A percentile compares a stretch with the other conserved stretches of the same genome.
Evolutionary conservation across 2,797 vertebrate genomes (phyloP).

Genomic region (Squalus acanthias): DNA sequence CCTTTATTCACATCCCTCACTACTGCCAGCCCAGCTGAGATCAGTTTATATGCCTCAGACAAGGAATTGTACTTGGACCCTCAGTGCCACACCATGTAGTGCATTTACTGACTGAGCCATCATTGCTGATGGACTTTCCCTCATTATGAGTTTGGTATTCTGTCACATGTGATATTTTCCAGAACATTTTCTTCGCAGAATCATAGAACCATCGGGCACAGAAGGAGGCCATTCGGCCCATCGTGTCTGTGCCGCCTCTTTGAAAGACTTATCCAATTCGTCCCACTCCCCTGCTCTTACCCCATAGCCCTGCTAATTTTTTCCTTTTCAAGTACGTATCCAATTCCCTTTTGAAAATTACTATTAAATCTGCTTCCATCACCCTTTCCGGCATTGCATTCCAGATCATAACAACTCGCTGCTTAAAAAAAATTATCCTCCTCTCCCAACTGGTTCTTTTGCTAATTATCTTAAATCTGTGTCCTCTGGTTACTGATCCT

Average conservation of each 20-base stretch:
- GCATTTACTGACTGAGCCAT: neutral
- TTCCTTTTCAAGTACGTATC: neutral
- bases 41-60: neutral
- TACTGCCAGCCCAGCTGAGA: neutral
- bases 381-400: neutral
- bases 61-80: neutral
- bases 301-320: neutral
- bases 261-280: neutral
- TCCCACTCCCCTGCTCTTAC: neutral
- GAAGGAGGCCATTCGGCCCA: neutral
- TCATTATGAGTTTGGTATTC: neutral
- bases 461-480: neutral
- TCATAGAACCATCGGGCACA: too few species aligned
- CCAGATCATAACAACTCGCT: neutral
- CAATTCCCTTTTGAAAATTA: neutral
- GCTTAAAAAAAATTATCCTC: neutral
- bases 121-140: neutral
- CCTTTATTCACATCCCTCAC: neutral
- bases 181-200: neutral
- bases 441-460: neutral
- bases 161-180: neutral
- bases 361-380: neutral
- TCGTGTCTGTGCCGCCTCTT: neutral
- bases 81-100: neutral
- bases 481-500: neutral